These are phyloP conservation scores for Parotocinclus haroldoi DNA, from an alignment of 2,797 vertebrate genomes.

Conservation along the genomic window DNA sequence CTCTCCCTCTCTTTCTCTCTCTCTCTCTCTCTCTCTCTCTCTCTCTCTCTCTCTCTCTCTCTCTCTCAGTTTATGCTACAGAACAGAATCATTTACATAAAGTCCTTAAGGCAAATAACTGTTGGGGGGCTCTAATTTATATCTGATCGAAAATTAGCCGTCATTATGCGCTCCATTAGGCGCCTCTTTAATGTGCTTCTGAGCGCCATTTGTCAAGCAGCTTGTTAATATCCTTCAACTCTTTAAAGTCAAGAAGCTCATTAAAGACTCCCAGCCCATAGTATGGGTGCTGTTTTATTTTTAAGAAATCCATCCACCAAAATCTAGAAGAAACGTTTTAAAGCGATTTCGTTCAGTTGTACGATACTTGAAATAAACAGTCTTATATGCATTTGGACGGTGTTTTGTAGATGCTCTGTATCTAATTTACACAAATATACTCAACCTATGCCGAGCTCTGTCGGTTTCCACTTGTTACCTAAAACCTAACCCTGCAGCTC, in stretches of 20 bases:
- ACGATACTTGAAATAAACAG: no score
- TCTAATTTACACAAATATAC: neutral
- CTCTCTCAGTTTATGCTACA: constrained; percentile 91
- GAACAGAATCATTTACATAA: constrained; percentile 99
- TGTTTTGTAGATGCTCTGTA: neutral
- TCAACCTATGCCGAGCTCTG: constrained; percentile 14
- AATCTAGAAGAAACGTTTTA: constrained; percentile 59
- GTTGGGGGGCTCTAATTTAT: constrained; percentile 99
- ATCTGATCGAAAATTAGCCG: constrained; percentile 99
- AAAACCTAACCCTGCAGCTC: constrained; percentile 4
- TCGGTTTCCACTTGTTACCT: constrained; percentile 17
- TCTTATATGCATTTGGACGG: neutral
- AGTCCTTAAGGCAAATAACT: constrained; percentile 99
- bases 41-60: constrained; percentile 51
- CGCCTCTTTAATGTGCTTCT: constrained; percentile 99
- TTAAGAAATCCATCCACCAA: constrained; percentile 79
- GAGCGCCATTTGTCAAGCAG: constrained; percentile 99
- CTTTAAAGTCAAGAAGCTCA: constrained; percentile 99
- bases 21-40: constrained; percentile 53
- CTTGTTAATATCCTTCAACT: constrained; percentile 99
- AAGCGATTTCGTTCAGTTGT: constrained; percentile 21
- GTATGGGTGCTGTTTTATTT: constrained; percentile 95
- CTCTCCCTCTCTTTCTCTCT: no score
- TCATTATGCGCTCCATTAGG: constrained; percentile 99
- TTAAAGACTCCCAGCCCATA: constrained; percentile 90